These are phyloP conservation scores for Eurois occulta DNA, from an alignment of 2,888 invertebrate genomes.

Conservation along the genomic window DNA sequence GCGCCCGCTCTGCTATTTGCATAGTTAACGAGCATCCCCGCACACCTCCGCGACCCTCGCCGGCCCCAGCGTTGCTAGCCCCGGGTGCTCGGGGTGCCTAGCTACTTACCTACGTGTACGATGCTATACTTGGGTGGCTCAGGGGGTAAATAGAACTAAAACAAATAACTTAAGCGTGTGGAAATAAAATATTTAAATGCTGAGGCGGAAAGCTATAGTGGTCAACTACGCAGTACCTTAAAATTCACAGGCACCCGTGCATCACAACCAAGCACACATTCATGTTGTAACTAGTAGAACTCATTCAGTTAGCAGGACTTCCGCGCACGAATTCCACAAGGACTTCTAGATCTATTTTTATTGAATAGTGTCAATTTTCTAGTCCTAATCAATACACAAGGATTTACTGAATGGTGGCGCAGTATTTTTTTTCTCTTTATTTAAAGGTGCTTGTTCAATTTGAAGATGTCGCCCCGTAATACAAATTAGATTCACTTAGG, in stretches of 20 bases:
- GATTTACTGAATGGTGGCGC: too few relatives aligned
- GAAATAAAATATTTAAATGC: not conserved
- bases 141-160: not conserved
- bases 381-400: too few relatives aligned
- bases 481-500: too few relatives aligned
- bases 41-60: conserved; percentile 56
- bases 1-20: conserved; percentile 78
- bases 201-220: not conserved
- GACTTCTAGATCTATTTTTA: too few relatives aligned
- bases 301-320: not conserved
- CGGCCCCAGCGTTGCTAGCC: conserved; percentile 46
- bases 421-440: too few relatives aligned
- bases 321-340: not conserved
- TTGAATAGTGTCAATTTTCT: not conserved
- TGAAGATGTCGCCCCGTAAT: too few relatives aligned
- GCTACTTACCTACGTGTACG: conserved; percentile 24
- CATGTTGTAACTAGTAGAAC: not conserved
- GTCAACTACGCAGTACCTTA: not conserved
- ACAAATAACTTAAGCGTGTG: not conserved
- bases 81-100: conserved; percentile 57
- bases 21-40: conserved; percentile 82
- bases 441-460: too few relatives aligned
- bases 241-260: not conserved
- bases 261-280: not conserved
- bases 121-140: conserved; percentile 14